Evolutionary conservation across 1,140 invertebrate genomes (phyloP).

Genomic region (Copidosoma floridanum): DNA sequence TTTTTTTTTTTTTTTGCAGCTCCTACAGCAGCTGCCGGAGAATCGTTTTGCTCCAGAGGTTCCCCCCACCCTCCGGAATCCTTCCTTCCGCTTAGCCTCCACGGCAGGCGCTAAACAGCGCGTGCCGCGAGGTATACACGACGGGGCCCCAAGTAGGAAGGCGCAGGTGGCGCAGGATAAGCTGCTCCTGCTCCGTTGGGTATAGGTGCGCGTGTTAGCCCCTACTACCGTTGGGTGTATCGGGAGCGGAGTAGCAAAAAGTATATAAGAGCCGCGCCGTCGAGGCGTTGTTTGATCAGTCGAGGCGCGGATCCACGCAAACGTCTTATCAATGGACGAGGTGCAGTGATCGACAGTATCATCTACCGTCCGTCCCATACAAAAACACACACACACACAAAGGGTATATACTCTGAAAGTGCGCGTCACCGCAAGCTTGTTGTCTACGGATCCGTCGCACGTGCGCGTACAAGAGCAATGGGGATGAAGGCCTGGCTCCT

Average conservation of each 20-base stretch:
- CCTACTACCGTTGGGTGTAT: slow-evolving; percentile 28
- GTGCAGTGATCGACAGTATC: too few species aligned
- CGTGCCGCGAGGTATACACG: slow-evolving; percentile 34
- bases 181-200: not conserved
- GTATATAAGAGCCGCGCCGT: slow-evolving; percentile 42
- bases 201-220: slow-evolving; percentile 14
- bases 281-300: slow-evolving; percentile 42
- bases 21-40: slow-evolving; percentile 24
- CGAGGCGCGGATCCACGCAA: slow-evolving; percentile 29
- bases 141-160: not conserved
- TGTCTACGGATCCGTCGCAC: too few species aligned
- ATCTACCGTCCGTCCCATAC: too few species aligned
- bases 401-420: slow-evolving; percentile 22
- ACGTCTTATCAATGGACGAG: too few species aligned
- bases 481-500: slow-evolving; percentile 24
- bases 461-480: too few species aligned
- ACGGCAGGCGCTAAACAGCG: slow-evolving; percentile 53
- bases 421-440: slow-evolving; percentile 16
- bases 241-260: too few species aligned
- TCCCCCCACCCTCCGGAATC: slow-evolving; percentile 14
- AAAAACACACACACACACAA: slow-evolving; percentile 13
- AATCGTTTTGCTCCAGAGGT: slow-evolving; percentile 47
- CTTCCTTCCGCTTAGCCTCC: slow-evolving; percentile 18
- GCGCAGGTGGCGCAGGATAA: not conserved
- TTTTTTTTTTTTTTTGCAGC: slow-evolving; percentile 24